phyloP scores from a whole-genome alignment of 2,888 invertebrate genomes.

The Drosophila infuscata region DNA sequence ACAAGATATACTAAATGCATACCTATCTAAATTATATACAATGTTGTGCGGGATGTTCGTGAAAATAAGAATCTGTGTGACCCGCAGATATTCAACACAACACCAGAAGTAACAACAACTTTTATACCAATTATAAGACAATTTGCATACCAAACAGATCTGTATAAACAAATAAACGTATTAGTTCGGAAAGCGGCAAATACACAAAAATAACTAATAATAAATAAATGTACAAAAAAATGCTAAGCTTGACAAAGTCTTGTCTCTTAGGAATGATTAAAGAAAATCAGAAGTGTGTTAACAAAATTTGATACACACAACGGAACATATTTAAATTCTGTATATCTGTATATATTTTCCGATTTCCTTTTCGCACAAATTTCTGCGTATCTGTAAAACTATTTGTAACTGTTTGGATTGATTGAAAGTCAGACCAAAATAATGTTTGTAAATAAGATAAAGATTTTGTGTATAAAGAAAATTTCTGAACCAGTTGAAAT shows the following conservation, averaged over 20 bases:
- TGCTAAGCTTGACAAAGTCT: conserved; percentile 45
- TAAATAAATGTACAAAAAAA: conserved; percentile 30
- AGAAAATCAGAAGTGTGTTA: conserved; percentile 14
- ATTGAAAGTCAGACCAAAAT: not conserved
- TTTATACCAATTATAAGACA: conserved; percentile 6
- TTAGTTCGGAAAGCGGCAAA: conserved; percentile 5
- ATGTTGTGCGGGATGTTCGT: conserved; percentile 31
- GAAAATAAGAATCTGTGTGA: conserved; percentile 49
- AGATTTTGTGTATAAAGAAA: not conserved
- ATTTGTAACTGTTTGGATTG: not conserved
- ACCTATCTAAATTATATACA: conserved; percentile 18
- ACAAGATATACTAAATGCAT: not conserved
- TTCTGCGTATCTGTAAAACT: not conserved
- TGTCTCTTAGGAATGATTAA: conserved; percentile 7
- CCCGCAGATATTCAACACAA: conserved; percentile 36
- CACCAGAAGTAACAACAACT: conserved; percentile 13
- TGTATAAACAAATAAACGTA: conserved; percentile 13
- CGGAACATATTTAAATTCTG: not conserved
- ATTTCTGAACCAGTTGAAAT: not conserved
- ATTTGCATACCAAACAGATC: conserved; percentile 36
- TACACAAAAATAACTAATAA: conserved; percentile 21
- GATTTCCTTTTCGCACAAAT: not conserved
- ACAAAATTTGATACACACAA: not conserved
- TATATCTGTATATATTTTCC: not conserved
- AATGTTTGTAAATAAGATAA: not conserved